These are phyloP conservation scores for Brenthis ino DNA, from an alignment of 2,888 invertebrate species.

Conservation along the genomic window DNA sequence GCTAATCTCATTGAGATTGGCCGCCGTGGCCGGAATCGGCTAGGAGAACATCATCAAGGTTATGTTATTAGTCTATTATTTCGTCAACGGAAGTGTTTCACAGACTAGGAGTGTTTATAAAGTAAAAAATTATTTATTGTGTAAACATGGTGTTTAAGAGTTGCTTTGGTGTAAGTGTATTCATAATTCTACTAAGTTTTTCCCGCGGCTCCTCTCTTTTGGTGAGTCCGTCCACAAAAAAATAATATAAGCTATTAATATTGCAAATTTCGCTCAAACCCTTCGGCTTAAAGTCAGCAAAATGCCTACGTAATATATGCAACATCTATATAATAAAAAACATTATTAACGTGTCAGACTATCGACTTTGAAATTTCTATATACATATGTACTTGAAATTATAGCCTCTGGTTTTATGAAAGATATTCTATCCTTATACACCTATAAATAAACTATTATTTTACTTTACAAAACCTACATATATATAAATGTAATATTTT, in stretches of 20 bases:
- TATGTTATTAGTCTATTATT: neutral
- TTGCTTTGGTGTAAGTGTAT: slow-evolving; percentile 10
- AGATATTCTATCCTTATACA: neutral
- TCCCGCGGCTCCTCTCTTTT: no score
- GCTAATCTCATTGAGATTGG: no score
- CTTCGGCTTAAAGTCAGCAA: no score
- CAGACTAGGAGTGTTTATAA: neutral
- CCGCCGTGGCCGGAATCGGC: no score
- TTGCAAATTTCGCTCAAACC: no score
- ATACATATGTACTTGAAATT: neutral
- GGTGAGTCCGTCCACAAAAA: no score
- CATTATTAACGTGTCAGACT: neutral
- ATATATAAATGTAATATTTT: neutral
- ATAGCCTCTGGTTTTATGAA: neutral
- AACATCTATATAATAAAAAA: no score
- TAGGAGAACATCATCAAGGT: no score
- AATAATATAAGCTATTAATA: no score
- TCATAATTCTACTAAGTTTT: no score
- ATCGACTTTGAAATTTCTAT: no score
- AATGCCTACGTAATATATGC: no score
- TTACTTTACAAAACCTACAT: neutral
- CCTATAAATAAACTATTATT: neutral
- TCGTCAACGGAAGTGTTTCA: neutral
- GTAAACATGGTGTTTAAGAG: neutral
- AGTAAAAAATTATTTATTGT: neutral